phyloP scores from a whole-genome alignment of 2,797 vertebrate genomes.

The Protosalanx chinensis region DNA sequence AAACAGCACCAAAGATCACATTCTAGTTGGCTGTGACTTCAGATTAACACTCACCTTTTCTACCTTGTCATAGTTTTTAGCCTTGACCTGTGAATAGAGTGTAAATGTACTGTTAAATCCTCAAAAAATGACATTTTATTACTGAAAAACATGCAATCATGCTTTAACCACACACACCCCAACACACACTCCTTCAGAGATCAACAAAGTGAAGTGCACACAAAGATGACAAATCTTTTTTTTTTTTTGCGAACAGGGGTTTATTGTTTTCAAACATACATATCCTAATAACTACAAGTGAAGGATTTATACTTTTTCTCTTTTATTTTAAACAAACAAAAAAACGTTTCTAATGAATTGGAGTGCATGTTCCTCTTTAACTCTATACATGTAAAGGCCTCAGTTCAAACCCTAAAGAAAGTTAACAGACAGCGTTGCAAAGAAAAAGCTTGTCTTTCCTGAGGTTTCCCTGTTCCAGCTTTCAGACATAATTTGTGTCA shows the following conservation, averaged over 20 bases:
- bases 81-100: constrained; percentile 93
- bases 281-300: constrained; percentile 27
- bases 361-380: neutral
- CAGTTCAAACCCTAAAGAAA: neutral
- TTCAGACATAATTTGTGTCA: neutral
- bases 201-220: constrained; percentile 84
- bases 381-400: neutral
- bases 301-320: neutral
- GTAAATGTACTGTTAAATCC: constrained; percentile 70
- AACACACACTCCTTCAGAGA: constrained; percentile 55
- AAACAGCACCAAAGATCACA: too few species aligned
- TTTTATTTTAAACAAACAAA: neutral
- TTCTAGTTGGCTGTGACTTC: neutral
- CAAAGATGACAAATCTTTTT: constrained; percentile 64
- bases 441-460: neutral
- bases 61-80: constrained; percentile 99
- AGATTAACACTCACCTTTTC: constrained; percentile 90
- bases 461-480: neutral
- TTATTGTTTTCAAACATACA: constrained; percentile 61
- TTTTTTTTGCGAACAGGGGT: constrained; percentile 47
- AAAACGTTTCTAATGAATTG: neutral
- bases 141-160: constrained; percentile 55
- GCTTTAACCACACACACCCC: constrained; percentile 51
- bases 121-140: constrained; percentile 15
- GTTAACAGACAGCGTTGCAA: neutral